Evolutionary conservation across 1,140 invertebrate genomes (phyloP), one percentile per base, ranked within the genome.

Genomic region (Andrena cerasifolii): DNA sequence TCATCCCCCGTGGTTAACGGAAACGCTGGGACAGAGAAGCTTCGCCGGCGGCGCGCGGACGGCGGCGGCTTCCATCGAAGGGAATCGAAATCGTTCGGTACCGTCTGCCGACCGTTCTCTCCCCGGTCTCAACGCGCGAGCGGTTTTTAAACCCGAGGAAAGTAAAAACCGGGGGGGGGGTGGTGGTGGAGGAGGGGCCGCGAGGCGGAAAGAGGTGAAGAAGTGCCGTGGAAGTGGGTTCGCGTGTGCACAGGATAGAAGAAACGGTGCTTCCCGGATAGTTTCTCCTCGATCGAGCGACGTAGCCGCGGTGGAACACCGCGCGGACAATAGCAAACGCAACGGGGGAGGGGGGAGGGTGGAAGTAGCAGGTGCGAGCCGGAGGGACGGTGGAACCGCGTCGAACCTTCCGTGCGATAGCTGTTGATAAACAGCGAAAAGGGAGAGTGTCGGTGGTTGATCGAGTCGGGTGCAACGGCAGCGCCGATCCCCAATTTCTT

Each of bases 401-500:
- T 26, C 56, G 43, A 36, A 21, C 4, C 36, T 40, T 70, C 10
- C 16, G 3, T 8, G 21, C n/a, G 14, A 70, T 31, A 53, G 51
- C 79, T 83, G 82, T 83, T 83, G 82, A 83, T 78, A 82, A 83
- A 83, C 82, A 83, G 31, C 21, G 24, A 53, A 28, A 71, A 73
- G 68, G 16, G n/a, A 51, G 31, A 79, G 74, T 62, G 68, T 78
- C 59, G n/a, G n/a, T 63, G 73, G 71, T 54, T 70, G 72, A 72
- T 80, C 72, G 49, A 43, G 24, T 26, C 47, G 61, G 47, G 79
- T 80, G 71, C 77, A 74, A 79, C 70, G 77, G 36, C 77, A 56
- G 61, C 70, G 53, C 61, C 78, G 78, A 80, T 84, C 45, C 66
- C 61, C 67, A 74, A n/a, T n/a, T n/a, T 74, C 79, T 68, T 58